Percentiles rank a stretch among this genome's conserved stretches.
Evolutionary conservation across 2,113 vertebrate species (phyloP).

Genomic region (Thalassoma bifasciatum): DNA sequence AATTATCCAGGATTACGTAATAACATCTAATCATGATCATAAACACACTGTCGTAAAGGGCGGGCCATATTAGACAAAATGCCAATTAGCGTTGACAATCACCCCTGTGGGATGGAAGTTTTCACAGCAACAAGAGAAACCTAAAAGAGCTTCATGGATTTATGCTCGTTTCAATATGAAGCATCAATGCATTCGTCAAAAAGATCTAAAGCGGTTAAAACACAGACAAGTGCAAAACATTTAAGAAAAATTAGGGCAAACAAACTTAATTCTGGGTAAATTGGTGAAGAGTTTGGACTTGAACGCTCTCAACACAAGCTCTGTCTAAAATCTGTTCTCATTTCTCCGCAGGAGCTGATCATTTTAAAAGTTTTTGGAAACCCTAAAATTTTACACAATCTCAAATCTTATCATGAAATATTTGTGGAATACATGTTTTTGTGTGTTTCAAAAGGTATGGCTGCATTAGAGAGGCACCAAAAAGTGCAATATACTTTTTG

Average conservation of each 20-base stretch:
- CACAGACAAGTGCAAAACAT: not conserved
- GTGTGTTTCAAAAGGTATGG: no score
- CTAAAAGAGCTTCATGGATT: not conserved
- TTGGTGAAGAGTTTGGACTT: not conserved
- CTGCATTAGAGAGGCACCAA: no score
- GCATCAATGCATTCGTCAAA: not conserved
- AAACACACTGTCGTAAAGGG: conserved; percentile 38
- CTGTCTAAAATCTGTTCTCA: no score
- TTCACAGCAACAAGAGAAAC: conserved; percentile 11
- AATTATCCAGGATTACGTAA: conserved; percentile 44
- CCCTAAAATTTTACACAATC: not conserved
- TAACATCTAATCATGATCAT: conserved; percentile 37
- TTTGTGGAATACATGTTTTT: no score
- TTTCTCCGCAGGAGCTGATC: no score
- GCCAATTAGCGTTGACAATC: conserved; percentile 26
- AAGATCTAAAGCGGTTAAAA: not conserved
- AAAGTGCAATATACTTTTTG: no score
- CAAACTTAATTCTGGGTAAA: not conserved
- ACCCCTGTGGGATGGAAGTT: conserved; percentile 1
- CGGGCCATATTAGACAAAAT: conserved; percentile 36
- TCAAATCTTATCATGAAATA: no score
- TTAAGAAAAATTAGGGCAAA: no score
- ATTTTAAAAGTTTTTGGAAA: not conserved
- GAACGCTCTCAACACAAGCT: no score
- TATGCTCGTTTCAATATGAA: not conserved